A percentile compares a stretch with the other conserved stretches of the same genome.
These are phyloP conservation scores for Calyptomena viridis DNA, from an alignment of 2,113 vertebrate species.

Conservation along the genomic window DNA sequence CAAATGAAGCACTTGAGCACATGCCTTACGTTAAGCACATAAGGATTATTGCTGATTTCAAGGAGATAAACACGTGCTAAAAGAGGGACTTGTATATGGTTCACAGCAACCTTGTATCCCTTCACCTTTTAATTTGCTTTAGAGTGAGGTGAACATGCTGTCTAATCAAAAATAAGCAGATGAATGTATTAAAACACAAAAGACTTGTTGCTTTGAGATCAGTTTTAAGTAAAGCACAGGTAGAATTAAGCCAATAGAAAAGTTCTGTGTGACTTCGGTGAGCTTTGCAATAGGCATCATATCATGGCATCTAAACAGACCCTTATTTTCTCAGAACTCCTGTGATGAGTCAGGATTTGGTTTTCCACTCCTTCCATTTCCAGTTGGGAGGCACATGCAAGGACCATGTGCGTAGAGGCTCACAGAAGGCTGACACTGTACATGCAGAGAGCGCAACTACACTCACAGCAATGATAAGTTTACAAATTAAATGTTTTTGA, in stretches of 20 bases:
- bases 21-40: not conserved
- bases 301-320: not conserved
- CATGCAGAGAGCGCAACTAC: accelerated
- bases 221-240: not conserved
- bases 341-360: not conserved
- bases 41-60: slow-evolving; percentile 39
- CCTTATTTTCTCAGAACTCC: not conserved
- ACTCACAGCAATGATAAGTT: not conserved
- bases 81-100: not conserved
- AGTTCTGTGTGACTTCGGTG: not conserved
- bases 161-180: not conserved
- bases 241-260: not conserved
- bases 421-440: not conserved
- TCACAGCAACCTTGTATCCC: not conserved
- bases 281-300: accelerated
- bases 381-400: not conserved
- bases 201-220: not conserved
- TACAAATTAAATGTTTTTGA: not conserved
- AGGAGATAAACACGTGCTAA: not conserved
- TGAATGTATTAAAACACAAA: not conserved
- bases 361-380: not conserved
- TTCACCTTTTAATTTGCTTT: not conserved
- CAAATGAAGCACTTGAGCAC: slow-evolving; percentile 29
- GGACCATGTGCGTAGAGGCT: not conserved
- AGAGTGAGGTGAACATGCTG: not conserved